Percentiles rank a stretch among this genome's conserved stretches.
phyloP scores from a whole-genome alignment of 2,888 invertebrate genomes.

The Sarcophaga rosellei region DNA sequence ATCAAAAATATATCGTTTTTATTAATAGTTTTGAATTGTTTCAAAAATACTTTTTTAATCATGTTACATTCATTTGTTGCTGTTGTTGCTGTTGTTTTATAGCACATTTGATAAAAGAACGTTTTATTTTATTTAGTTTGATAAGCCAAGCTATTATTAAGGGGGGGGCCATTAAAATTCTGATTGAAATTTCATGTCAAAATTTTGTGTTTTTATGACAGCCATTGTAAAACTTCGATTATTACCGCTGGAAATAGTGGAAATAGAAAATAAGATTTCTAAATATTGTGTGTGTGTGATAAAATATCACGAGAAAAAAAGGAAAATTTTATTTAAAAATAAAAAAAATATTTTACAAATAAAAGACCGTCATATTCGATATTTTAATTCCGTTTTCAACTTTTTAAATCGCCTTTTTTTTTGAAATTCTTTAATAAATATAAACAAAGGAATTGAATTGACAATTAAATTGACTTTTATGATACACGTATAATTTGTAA shows the following conservation, averaged over 20 bases:
- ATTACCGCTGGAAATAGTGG: slow-evolving; percentile 14
- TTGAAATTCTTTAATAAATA: neutral
- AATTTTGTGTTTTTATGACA: slow-evolving; percentile 75
- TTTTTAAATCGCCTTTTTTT: neutral
- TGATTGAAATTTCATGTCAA: slow-evolving; percentile 80
- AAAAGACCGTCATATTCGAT: too few species aligned
- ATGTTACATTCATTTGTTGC: neutral
- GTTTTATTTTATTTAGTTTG: slow-evolving; percentile 73
- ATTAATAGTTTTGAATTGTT: neutral
- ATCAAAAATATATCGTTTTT: slow-evolving; percentile 70
- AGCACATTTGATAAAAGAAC: neutral
- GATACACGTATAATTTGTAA: slow-evolving; percentile 22
- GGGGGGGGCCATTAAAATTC: slow-evolving; percentile 79
- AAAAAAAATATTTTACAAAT: neutral
- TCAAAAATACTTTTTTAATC: neutral
- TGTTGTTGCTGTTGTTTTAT: neutral
- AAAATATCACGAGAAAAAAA: neutral
- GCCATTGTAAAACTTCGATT: slow-evolving; percentile 72
- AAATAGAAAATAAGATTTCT: neutral
- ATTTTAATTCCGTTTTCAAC: neutral
- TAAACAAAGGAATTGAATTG: neutral
- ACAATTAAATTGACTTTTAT: neutral
- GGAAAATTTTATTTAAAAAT: neutral
- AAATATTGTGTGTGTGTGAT: neutral
- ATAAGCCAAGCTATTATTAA: slow-evolving; percentile 70